phyloP scores from a whole-genome alignment of 2,888 invertebrate species.

The Brachycybe producta region DNA sequence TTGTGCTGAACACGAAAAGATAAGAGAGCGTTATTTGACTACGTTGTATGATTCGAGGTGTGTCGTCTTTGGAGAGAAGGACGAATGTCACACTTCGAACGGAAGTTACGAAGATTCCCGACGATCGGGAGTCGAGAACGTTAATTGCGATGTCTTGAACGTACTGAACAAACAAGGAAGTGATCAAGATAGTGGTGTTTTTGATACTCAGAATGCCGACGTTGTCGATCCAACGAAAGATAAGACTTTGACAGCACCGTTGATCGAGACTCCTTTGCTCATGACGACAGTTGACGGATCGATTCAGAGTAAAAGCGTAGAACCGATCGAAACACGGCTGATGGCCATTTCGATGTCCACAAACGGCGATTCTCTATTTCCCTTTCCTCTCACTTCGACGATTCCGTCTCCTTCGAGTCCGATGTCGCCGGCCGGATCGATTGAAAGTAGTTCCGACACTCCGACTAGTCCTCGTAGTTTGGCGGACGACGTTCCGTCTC shows the following conservation, averaged over 20 bases:
- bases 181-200: conserved; percentile 25
- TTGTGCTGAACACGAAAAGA: conserved; percentile 70
- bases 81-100: too few relatives aligned
- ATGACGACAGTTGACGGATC: not conserved
- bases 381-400: conserved; percentile 10
- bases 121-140: too few relatives aligned
- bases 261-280: not conserved
- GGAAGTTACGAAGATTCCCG: too few relatives aligned
- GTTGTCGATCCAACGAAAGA: conserved; percentile 10
- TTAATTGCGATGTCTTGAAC: too few relatives aligned
- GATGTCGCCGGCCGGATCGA: conserved; percentile 1
- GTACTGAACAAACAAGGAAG: conserved; percentile 10
- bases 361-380: conserved; percentile 4
- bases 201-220: conserved; percentile 19
- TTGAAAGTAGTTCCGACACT: not conserved
- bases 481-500: conserved; percentile 5
- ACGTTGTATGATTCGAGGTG: conserved; percentile 78
- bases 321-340: not conserved
- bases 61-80: conserved; percentile 59
- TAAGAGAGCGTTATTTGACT: conserved; percentile 72
- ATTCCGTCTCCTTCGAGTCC: conserved; percentile 14
- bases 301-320: not conserved
- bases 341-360: conserved; percentile 1
- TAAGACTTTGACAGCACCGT: conserved; percentile 1
- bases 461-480: conserved; percentile 15